Base-by-base conservation (phyloP, 2,888 invertebrate species). In the Drosophila recens region DNA sequence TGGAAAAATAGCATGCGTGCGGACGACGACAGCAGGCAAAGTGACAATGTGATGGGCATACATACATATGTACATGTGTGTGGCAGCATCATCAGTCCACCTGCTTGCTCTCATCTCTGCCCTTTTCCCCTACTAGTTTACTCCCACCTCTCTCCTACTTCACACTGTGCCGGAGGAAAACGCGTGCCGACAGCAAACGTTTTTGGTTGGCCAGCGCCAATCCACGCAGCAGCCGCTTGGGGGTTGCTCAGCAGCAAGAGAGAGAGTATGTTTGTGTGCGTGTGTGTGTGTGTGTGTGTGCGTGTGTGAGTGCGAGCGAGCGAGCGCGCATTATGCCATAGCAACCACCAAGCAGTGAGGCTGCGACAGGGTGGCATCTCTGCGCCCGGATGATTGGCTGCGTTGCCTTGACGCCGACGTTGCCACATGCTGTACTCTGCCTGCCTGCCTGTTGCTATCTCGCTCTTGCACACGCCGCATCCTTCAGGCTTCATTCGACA, bases 171-270 rank as follows among this genome's bases (percentile, higher is more conserved):
- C 48, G 11, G 49, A 46, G 69, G 23, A 48, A 66, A 69, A 61
- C 72, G 75, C 80, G 76, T 81, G 79, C 70, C 78, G 62, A 68
- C 89, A 89, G 85, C 82, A 77, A 81, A 66, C 80, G 83, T 72
- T 88, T 88, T 87, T 87, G 88, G 88, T 88, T 88, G 88, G 88
- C 83, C 82, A 83, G 74, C 57, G 72, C 72, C 68, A 72, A 54
- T 43, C 66, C 54, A 65, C 30, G 61, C 86, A 84, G 83, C 86
- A 80, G 80, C 80, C 80, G 61, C 52, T 57, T 53, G 20, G 69
- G 72, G 87, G 84, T 42, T 70, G 57, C 48, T 49, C 48, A 56
- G 15, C 48, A 56, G 15, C 27, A 13, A 15, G 42, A 13, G 45
- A 17, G 43, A 17, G 33, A 45, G 40, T 30, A 8, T 27, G 49